phyloP scores from a whole-genome alignment of 92 coral and sea anemone species.

The Paramuricea clavata region DNA sequence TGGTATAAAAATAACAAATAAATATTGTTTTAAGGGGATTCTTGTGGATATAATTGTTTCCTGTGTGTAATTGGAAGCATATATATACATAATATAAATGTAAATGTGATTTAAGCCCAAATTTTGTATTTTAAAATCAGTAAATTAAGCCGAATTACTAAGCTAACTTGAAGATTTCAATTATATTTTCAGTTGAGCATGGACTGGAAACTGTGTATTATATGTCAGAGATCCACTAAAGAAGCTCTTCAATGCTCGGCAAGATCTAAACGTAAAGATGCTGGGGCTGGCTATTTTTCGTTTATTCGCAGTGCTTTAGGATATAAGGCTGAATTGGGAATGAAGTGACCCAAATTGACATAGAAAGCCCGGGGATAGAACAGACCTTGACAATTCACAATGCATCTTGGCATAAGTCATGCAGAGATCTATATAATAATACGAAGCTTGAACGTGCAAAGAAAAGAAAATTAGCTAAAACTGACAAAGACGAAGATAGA shows the following conservation, averaged over 20 bases:
- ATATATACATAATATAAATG: too few relatives aligned
- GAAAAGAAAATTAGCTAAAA: neutral
- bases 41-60: too few relatives aligned
- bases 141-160: too few relatives aligned
- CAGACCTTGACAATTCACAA: neutral
- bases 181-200: too few relatives aligned
- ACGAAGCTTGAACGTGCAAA: neutral
- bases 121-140: too few relatives aligned
- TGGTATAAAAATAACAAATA: too few relatives aligned
- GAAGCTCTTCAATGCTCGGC: conserved; percentile 27
- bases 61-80: too few relatives aligned
- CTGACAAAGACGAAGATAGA: neutral
- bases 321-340: too few relatives aligned
- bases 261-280: neutral
- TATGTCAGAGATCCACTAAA: neutral
- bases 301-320: neutral
- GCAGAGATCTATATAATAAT: neutral
- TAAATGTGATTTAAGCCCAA: too few relatives aligned
- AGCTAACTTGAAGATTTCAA: too few relatives aligned
- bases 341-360: neutral
- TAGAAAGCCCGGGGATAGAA: neutral
- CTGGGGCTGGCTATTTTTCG: neutral
- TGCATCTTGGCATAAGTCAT: neutral
- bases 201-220: neutral
- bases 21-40: too few relatives aligned